Percentiles rank a stretch among this genome's conserved stretches.
These are phyloP conservation scores for Heliconius erato DNA, from an alignment of 2,888 invertebrate genomes.

Conservation along the genomic window DNA sequence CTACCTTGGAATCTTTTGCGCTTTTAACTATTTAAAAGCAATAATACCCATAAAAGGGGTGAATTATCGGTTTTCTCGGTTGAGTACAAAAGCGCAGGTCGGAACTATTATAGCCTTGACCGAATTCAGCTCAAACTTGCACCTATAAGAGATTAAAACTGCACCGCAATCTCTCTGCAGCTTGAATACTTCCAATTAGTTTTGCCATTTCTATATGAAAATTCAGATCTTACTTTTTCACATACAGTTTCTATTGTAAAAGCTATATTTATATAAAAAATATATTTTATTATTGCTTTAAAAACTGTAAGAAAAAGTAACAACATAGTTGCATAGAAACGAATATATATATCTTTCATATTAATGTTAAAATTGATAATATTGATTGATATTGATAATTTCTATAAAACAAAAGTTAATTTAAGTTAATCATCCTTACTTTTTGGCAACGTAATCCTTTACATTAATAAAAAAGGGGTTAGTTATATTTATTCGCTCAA, in stretches of 20 bases:
- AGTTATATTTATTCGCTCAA: constrained; percentile 16
- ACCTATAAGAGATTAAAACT: constrained; percentile 65
- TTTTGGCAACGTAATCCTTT: background rate
- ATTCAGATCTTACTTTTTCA: constrained; percentile 17
- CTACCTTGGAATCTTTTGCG: constrained; percentile 20
- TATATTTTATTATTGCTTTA: too few species aligned
- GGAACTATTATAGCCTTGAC: constrained; percentile 76
- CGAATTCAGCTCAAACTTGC: constrained; percentile 62
- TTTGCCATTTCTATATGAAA: constrained; percentile 43
- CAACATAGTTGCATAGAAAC: background rate
- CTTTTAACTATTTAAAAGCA: constrained; percentile 47
- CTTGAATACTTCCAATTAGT: constrained; percentile 57
- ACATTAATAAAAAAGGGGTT: background rate
- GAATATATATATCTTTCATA: background rate
- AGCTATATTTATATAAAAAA: background rate
- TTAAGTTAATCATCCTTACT: background rate
- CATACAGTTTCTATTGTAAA: background rate
- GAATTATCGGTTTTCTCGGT: constrained; percentile 66
- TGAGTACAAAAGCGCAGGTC: constrained; percentile 74
- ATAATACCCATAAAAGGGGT: constrained; percentile 67
- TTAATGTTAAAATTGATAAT: background rate
- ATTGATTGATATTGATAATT: background rate
- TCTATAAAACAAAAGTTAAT: background rate
- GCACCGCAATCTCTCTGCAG: constrained; percentile 59
- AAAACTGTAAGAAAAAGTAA: too few species aligned